Evolutionary conservation across 2,888 invertebrate species (phyloP).

Genomic region (Dexiosoma caninum): DNA sequence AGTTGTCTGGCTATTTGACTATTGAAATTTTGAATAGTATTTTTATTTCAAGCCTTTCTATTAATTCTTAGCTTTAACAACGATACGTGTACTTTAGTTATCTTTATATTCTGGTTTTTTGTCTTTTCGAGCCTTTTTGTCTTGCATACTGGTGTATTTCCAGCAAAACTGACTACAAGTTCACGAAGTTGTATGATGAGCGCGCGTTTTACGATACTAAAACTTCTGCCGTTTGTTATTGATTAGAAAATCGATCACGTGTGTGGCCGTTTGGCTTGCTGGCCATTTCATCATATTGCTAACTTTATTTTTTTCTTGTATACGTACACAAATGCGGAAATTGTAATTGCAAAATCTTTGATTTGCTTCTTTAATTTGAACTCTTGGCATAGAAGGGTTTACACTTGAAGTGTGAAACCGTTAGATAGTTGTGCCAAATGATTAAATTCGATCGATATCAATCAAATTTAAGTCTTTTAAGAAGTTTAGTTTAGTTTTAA

Average conservation of each 20-base stretch:
- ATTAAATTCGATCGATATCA: too few relatives aligned
- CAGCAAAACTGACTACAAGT: neutral
- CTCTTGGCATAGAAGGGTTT: too few relatives aligned
- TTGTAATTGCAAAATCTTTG: neutral
- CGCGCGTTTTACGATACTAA: constrained; percentile 43
- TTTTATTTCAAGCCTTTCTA: neutral
- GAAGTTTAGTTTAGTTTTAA: too few relatives aligned
- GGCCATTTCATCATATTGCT: neutral
- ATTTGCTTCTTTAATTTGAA: neutral
- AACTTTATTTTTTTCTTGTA: neutral
- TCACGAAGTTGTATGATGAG: constrained; percentile 5
- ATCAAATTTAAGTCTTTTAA: too few relatives aligned
- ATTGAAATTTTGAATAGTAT: neutral
- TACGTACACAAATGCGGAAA: neutral
- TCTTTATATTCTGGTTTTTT: neutral
- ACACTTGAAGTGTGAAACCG: too few relatives aligned
- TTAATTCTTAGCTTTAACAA: neutral
- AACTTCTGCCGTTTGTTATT: constrained; percentile 44
- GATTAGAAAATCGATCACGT: constrained; percentile 39
- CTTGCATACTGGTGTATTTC: neutral
- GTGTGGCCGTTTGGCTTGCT: constrained; percentile 39
- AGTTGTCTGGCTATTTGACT: neutral
- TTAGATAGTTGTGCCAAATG: too few relatives aligned
- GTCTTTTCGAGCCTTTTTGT: neutral
- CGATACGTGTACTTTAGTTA: neutral